A percentile compares a stretch with the other conserved stretches of the same genome.
Evolutionary conservation across 2,888 invertebrate genomes (phyloP).

Genomic region (Sinopyrophorus schimmeli): DNA sequence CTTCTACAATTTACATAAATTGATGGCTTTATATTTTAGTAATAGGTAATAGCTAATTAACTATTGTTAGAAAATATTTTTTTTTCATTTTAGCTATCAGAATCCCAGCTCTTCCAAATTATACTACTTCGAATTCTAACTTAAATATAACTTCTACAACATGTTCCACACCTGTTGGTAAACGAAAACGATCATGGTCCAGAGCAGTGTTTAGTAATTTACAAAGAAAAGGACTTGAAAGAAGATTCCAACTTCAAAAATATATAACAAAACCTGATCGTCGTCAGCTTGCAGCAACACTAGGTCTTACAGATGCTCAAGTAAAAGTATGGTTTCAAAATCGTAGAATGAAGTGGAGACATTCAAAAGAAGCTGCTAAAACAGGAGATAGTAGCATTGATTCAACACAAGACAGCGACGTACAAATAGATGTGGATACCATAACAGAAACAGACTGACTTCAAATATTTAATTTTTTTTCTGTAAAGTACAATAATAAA

Average conservation of each 20-base stretch:
- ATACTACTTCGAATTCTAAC: constrained; percentile 38
- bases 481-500: too few species aligned
- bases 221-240: constrained; percentile 91
- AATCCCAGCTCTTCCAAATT: constrained; percentile 40
- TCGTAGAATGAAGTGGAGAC: constrained; percentile 56
- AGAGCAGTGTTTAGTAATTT: constrained; percentile 93
- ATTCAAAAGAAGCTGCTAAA: constrained; percentile 52
- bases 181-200: constrained; percentile 92
- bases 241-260: constrained; percentile 87
- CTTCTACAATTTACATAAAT: too few species aligned
- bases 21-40: too few species aligned
- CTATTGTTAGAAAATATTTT: too few species aligned
- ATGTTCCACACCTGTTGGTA: constrained; percentile 47
- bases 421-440: constrained; percentile 54
- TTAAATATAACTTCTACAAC: constrained; percentile 28
- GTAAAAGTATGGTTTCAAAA: constrained; percentile 96
- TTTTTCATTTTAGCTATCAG: constrained; percentile 43
- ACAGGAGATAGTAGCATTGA: constrained; percentile 42
- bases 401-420: constrained; percentile 51
- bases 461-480: too few species aligned
- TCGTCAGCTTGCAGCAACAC: constrained; percentile 85
- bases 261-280: constrained; percentile 96
- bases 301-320: constrained; percentile 93
- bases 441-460: constrained; percentile 45
- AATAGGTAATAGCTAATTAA: too few species aligned